Evolutionary conservation across 2,113 vertebrate species (phyloP).

Genomic region (Notothenia rossii): DNA sequence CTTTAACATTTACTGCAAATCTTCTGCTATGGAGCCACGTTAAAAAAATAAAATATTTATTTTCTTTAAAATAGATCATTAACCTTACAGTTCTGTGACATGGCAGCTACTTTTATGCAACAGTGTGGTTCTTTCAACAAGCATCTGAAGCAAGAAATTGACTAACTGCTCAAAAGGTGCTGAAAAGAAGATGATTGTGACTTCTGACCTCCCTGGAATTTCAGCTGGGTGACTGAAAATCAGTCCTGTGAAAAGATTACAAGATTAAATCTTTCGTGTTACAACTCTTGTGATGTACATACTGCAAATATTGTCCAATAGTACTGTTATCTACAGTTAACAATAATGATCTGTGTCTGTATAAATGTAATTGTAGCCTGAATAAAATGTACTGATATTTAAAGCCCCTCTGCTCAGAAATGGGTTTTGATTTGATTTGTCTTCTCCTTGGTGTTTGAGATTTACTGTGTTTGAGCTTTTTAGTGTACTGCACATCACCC

Average conservation of each 20-base stretch:
- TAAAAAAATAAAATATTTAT: conserved; percentile 30
- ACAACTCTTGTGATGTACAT: conserved; percentile 54
- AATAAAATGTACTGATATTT: conserved; percentile 76
- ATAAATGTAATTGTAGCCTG: conserved; percentile 71
- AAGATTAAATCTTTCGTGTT: background rate
- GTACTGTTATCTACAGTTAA: conserved; percentile 45
- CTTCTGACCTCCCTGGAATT: conserved; percentile 31
- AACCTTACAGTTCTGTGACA: conserved; percentile 3
- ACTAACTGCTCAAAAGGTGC: background rate
- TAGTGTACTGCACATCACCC: background rate
- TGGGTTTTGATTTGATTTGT: background rate
- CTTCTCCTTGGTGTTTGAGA: background rate
- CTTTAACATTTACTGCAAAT: background rate
- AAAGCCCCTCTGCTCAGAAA: background rate
- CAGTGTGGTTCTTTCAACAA: background rate
- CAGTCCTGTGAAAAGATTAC: conserved; percentile 8
- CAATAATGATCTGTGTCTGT: conserved; percentile 56
- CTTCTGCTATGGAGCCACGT: conserved; percentile 1
- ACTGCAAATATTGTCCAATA: conserved; percentile 53
- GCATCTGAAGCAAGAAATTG: background rate
- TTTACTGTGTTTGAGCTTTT: background rate
- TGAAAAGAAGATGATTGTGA: background rate
- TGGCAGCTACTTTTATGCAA: conserved; percentile 37
- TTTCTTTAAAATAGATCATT: conserved; percentile 17
- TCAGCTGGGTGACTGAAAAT: background rate